Conservation (phyloP, 2,113 vertebrate species). For the Xenopus borealis region DNA sequence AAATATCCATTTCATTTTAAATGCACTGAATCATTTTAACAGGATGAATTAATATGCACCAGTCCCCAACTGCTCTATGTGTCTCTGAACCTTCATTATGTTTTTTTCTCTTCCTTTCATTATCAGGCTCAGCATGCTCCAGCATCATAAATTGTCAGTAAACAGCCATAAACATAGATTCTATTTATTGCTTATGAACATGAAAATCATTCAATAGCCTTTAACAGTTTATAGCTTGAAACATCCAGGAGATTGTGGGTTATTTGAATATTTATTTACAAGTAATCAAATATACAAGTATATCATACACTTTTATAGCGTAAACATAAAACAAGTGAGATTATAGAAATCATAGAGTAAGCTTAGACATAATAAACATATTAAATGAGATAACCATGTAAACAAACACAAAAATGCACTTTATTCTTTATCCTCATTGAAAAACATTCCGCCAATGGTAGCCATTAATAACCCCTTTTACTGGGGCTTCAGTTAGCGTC, state of each 20-base stretch:
- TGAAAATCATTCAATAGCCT: conserved; percentile 28
- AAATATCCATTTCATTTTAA: conserved; percentile 2
- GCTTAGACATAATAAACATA: conserved; percentile 28
- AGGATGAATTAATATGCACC: conserved; percentile 23
- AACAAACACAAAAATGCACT: background rate
- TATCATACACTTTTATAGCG: conserved; percentile 39
- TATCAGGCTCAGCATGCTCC: conserved; percentile 13
- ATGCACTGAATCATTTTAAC: conserved; percentile 22
- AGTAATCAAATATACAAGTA: conserved; percentile 35
- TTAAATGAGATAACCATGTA: conserved; percentile 19
- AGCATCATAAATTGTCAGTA: conserved; percentile 36
- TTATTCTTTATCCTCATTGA: background rate
- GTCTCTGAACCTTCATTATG: conserved; percentile 35
- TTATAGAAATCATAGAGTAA: conserved; percentile 29
- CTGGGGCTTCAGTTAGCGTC: background rate
- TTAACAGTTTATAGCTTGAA: conserved; percentile 32
- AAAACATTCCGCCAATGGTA: background rate
- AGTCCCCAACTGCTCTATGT: conserved; percentile 29
- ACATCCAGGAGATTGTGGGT: conserved; percentile 27
- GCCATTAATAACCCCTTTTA: background rate
- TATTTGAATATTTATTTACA: conserved; percentile 43
- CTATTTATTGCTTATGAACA: conserved; percentile 34
- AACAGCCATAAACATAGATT: conserved; percentile 36
- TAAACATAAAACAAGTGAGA: conserved; percentile 41
- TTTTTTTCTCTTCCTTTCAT: conserved; percentile 36